Evolutionary conservation across 2,113 vertebrate genomes (phyloP).

Genomic region (Sinocyclocheilus rhinocerous): DNA sequence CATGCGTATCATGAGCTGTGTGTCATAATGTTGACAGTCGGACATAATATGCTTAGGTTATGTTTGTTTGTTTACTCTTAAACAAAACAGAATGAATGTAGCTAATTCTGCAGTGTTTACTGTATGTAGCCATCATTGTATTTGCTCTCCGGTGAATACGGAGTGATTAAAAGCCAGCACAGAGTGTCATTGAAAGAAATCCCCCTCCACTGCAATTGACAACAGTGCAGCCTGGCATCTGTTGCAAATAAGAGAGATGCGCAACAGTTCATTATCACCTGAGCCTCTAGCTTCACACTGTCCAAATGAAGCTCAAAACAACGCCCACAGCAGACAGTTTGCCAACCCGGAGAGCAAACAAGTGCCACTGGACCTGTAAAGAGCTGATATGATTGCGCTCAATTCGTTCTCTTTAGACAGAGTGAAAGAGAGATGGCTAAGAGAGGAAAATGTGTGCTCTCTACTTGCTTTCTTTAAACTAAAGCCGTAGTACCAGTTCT

Average conservation of each 20-base stretch:
- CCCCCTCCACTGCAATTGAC: not conserved
- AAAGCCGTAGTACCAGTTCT: not conserved
- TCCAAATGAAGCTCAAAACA: slow-evolving; percentile 23
- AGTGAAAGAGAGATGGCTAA: slow-evolving; percentile 50
- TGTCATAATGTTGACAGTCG: not conserved
- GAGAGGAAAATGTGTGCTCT: not conserved
- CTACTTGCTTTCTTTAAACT: not conserved
- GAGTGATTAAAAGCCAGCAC: not conserved
- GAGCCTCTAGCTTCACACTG: slow-evolving; percentile 7
- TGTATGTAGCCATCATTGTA: not conserved
- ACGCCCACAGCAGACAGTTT: slow-evolving; percentile 18
- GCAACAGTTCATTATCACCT: slow-evolving; percentile 32
- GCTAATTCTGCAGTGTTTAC: not conserved
- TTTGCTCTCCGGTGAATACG: not conserved
- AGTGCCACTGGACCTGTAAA: slow-evolving; percentile 36
- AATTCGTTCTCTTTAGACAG: not conserved
- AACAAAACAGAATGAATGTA: slow-evolving; percentile 4
- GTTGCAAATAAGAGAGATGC: slow-evolving; percentile 12
- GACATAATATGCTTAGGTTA: not conserved
- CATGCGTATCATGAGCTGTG: not conserved
- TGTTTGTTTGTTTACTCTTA: not conserved
- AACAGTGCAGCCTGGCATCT: slow-evolving; percentile 19
- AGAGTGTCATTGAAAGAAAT: slow-evolving; percentile 11
- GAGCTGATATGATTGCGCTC: slow-evolving; percentile 20
- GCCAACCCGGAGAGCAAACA: slow-evolving; percentile 23